Evolutionary conservation across 2,113 vertebrate species (phyloP), one percentile per base, ranked within the genome.

Genomic region (Pavo muticus): DNA sequence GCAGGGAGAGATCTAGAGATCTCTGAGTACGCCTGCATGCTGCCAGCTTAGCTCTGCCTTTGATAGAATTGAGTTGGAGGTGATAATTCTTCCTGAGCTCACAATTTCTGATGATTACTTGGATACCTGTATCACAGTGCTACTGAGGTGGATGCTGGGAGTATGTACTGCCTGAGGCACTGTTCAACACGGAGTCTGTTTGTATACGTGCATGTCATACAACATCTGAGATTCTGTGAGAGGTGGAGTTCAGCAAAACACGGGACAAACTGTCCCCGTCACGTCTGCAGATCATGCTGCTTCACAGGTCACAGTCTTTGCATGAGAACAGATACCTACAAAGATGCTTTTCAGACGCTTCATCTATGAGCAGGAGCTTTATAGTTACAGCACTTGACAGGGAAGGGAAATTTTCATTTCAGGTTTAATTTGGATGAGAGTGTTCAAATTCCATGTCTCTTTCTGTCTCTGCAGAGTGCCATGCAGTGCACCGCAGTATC

Each of bases 401-500:
- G 10, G 15, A 14, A 90, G 5, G 11, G 21, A 81, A 82, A 19
- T 20, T 16, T 50, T 72, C 13, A 10, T 77, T 87, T 90, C n/a
- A 45, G 7, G 80, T 90, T 80, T 67, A 50, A 11, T 30, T 82
- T 57, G 32, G 29, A 35, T 65, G 23, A 2, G 4, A 84, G 13
- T 40, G 83, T 80, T 77, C 32, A 42, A 25, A 29, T 21, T 13
- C 52, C 2, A 0, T 35, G 37, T 44, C 19, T 52, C 24, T 35
- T 68, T 59, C 44, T 88, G 37, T 39, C 44, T 69, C 48, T 61
- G 56, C 37, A 54, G 24, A 48, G 12, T 35, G 14, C n/a, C 3
- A 0, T 14, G 54, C 11, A 68, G 7, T 35, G 45, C 0, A 0
- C 13, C 47, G 14, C 21, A 44, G 25, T 6, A 37, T n/a, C 70